phyloP scores from a whole-genome alignment of 2,888 invertebrate species.

The Cryptus viduatorius region DNA sequence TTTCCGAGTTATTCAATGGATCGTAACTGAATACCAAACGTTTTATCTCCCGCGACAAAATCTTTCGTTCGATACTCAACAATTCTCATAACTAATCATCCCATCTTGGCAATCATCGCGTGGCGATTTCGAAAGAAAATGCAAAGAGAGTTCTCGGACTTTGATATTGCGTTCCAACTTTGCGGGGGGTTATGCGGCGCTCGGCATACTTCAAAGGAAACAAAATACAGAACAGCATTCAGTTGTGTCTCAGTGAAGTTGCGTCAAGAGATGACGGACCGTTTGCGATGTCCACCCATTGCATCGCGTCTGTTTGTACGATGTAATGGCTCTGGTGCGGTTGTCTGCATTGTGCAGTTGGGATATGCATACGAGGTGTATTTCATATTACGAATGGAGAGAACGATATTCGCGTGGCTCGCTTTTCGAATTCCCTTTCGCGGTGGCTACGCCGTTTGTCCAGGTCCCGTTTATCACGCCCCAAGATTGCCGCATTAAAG shows the following conservation, averaged over 20 bases:
- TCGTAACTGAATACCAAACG: neutral
- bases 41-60: neutral
- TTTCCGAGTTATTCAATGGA: constrained; percentile 54
- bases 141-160: neutral
- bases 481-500: constrained; percentile 84
- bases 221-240: neutral
- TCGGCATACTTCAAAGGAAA: constrained; percentile 36
- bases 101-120: neutral
- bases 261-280: constrained; percentile 36
- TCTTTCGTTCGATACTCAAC: neutral
- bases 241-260: constrained; percentile 25
- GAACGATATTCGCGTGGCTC: constrained; percentile 68
- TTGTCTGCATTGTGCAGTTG: constrained; percentile 71
- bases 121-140: neutral
- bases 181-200: neutral
- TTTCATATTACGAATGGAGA: constrained; percentile 44
- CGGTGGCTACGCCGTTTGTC: constrained; percentile 78
- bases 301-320: constrained; percentile 78
- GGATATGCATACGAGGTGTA: neutral
- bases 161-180: neutral
- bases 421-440: constrained; percentile 83
- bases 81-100: constrained; percentile 8
- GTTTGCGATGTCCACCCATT: constrained; percentile 1
- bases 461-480: constrained; percentile 84
- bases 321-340: constrained; percentile 78